Conservation (phyloP, 2,797 vertebrate genomes). For the Alca torda region DNA sequence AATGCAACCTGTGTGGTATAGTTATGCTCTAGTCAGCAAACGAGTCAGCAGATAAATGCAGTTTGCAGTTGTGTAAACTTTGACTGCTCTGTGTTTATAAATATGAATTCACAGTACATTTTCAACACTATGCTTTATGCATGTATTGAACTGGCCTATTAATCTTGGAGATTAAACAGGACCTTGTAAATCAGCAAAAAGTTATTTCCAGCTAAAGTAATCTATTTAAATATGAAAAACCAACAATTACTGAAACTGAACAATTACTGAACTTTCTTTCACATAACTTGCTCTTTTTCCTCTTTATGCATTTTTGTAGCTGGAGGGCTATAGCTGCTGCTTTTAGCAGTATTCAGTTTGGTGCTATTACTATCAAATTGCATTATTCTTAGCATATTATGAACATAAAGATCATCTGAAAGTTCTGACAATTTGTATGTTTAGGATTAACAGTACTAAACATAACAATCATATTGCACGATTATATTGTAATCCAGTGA, state of each 20-base stretch:
- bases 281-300: background rate
- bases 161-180: background rate
- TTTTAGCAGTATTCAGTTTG: constrained; percentile 35
- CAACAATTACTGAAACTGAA: background rate
- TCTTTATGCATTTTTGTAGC: background rate
- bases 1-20: background rate
- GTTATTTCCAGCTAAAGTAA: constrained; percentile 27
- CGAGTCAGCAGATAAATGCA: background rate
- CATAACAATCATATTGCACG: background rate
- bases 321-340: background rate
- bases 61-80: background rate
- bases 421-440: background rate
- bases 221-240: constrained; percentile 42
- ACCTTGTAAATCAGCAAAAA: background rate
- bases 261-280: constrained; percentile 4
- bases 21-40: background rate
- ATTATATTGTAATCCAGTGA: constrained; percentile 32
- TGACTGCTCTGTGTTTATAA: background rate
- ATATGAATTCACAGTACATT: background rate
- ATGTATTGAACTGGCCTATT: background rate
- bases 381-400: background rate
- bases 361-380: background rate
- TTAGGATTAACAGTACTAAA: background rate
- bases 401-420: background rate
- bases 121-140: background rate